Percentiles rank a stretch among this genome's conserved stretches.
Evolutionary conservation across 2,113 vertebrate genomes (phyloP).

Genomic region (Xyrauchen texanus): DNA sequence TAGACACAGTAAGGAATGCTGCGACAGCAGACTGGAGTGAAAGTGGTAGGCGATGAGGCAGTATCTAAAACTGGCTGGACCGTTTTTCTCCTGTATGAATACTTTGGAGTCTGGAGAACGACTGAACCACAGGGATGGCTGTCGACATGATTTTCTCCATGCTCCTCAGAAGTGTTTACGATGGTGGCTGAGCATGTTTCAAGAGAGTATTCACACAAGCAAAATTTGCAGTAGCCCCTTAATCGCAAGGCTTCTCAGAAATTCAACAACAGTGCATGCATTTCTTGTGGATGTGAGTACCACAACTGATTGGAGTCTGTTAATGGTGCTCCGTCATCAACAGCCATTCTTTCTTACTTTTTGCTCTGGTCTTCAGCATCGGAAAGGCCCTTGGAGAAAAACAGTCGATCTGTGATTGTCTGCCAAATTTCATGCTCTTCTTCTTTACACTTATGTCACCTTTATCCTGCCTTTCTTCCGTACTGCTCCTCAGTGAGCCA

Average conservation of each 20-base stretch:
- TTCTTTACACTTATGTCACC: constrained; percentile 61
- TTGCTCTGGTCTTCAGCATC: constrained; percentile 17
- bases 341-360: background rate
- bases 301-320: background rate
- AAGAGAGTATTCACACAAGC: background rate
- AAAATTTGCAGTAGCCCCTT: background rate
- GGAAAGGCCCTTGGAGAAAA: constrained; percentile 27
- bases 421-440: constrained; percentile 59
- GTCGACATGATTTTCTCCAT: constrained; percentile 90
- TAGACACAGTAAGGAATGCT: constrained; percentile 63
- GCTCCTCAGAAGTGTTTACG: constrained; percentile 68
- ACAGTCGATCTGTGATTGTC: constrained; percentile 56
- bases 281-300: background rate
- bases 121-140: constrained; percentile 74
- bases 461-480: constrained; percentile 68
- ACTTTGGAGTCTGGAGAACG: constrained; percentile 75
- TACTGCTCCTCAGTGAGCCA: constrained; percentile 50
- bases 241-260: background rate
- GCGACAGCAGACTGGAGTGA: constrained; percentile 75
- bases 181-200: background rate
- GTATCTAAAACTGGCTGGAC: constrained; percentile 90
- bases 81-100: constrained; percentile 81
- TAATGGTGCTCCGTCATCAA: background rate
- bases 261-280: background rate
- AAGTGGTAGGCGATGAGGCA: constrained; percentile 88